Base-by-base conservation (phyloP, 2,113 vertebrate species). In the Nesoenas mayeri region DNA sequence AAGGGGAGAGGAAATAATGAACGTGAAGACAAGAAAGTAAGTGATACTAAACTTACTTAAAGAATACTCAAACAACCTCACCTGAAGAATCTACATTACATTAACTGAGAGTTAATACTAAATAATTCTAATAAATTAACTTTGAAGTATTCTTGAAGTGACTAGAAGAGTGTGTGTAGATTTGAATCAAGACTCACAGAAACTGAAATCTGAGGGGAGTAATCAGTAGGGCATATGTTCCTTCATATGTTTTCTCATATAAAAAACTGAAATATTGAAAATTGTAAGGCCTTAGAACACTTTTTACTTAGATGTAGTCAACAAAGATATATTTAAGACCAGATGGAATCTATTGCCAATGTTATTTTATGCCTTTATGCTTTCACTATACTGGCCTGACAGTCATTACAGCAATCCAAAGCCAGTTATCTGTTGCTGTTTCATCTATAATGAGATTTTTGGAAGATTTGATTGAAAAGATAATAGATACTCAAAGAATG, bases 21-120 rank as follows among this genome's bases (percentile, higher is more conserved):
- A 88, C 11, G 8, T 67, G 20, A 79, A 85, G 34, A 36, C 4
- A 4, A 38, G 19, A 54, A 47, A 85, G 85, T 77, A 47, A 60
- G 16, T 73, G 15, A 34, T 6, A 48, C 6, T 20, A 64, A 65
- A 61, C 56, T 56, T 73, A 32, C 0, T 0, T 28, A 51, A 21
- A 21, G 13, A 47, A 7, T 34, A 48, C 25, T 80, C 77, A 53
- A 62, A 62, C 15, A 67, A 28, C 24, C 2, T 73, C 15, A 57
- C 17, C 21, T 10, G 32, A 47, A 75, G 15, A 82, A 62, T 50
- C 24, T 78, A 15, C 0, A 3, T 77, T 75, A 44, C 47, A 54
- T 75, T 81, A 65, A 70, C 60, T 70, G 15, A 73, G 24, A 57
- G 24, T 57, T 84, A 79, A 50, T 82, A 34, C 38, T 74, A 57